Conservation (phyloP, 2,888 invertebrate species). For the Pseudoips prasinana region DNA sequence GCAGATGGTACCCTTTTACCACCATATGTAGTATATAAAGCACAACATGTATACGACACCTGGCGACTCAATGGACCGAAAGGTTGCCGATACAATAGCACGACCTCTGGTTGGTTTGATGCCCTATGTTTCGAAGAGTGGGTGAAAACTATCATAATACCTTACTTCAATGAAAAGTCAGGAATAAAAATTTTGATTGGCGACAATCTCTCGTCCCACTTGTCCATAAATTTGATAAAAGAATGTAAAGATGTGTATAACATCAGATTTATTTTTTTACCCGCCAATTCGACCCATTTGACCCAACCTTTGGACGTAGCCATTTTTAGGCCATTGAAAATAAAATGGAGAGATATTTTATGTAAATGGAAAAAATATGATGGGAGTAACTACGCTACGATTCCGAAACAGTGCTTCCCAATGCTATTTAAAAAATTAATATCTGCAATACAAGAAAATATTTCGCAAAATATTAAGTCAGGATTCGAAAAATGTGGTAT, state of each 20-base stretch:
- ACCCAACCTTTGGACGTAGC: slow-evolving; percentile 43
- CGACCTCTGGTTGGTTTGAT: slow-evolving; percentile 50
- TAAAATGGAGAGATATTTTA: slow-evolving; percentile 25
- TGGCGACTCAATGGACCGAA: slow-evolving; percentile 55
- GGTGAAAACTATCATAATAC: slow-evolving; percentile 30
- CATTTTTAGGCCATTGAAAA: slow-evolving; percentile 31
- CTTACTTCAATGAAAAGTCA: slow-evolving; percentile 25
- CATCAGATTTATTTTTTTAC: slow-evolving; percentile 10
- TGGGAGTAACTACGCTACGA: slow-evolving; percentile 2
- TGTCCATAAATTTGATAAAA: slow-evolving; percentile 12
- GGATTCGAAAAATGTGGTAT: slow-evolving; percentile 9
- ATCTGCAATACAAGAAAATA: slow-evolving; percentile 3
- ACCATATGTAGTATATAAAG: slow-evolving; percentile 57
- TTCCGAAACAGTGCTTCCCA: slow-evolving; percentile 5
- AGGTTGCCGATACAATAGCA: slow-evolving; percentile 45
- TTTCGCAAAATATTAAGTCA: slow-evolving; percentile 3
- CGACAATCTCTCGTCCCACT: slow-evolving; percentile 36
- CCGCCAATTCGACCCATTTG: slow-evolving; percentile 9
- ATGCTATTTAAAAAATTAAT: slow-evolving; percentile 1
- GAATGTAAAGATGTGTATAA: slow-evolving; percentile 13
- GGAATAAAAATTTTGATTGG: slow-evolving; percentile 49
- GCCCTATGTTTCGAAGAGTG: slow-evolving; percentile 42
- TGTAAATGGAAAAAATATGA: slow-evolving; percentile 11
- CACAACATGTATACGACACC: slow-evolving; percentile 44
- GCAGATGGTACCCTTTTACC: slow-evolving; percentile 49